phyloP scores from a whole-genome alignment of 1,140 invertebrate species.

The Physella acuta region DNA sequence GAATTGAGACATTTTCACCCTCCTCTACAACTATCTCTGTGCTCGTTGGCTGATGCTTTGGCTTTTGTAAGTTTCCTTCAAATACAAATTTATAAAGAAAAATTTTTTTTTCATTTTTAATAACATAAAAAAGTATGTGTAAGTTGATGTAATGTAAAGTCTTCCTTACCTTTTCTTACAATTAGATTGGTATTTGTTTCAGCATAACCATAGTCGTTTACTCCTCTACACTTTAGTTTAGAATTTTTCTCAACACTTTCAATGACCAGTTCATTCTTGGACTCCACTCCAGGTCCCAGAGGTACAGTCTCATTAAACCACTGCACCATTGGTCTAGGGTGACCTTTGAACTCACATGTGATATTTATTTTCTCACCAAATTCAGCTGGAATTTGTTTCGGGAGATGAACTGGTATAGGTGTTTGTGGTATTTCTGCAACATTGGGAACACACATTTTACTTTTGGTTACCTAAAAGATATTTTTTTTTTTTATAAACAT shows the following conservation, averaged over 20 bases:
- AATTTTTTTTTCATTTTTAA: too few relatives aligned
- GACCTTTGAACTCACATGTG: background rate
- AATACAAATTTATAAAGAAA: too few relatives aligned
- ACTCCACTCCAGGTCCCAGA: background rate
- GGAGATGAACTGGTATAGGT: too few relatives aligned
- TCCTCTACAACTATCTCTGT: background rate
- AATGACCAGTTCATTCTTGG: background rate
- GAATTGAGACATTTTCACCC: background rate
- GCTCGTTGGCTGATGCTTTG: background rate
- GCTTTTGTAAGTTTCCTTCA: too few relatives aligned
- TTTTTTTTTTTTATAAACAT: too few relatives aligned
- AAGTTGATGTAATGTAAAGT: too few relatives aligned
- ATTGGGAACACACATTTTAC: too few relatives aligned
- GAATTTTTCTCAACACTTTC: background rate
- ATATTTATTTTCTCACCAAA: background rate
- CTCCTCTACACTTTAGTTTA: background rate
- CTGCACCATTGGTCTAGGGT: background rate
- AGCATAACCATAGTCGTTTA: background rate
- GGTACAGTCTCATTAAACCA: background rate
- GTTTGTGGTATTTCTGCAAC: too few relatives aligned
- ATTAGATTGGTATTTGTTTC: background rate
- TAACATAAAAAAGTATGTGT: too few relatives aligned
- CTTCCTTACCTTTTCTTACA: too few relatives aligned
- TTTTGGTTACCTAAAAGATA: too few relatives aligned
- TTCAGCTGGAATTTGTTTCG: too few relatives aligned